Evolutionary conservation across 2,113 vertebrate genomes (phyloP), one percentile per base, ranked within the genome.

Genomic region (Hippocampus comes): DNA sequence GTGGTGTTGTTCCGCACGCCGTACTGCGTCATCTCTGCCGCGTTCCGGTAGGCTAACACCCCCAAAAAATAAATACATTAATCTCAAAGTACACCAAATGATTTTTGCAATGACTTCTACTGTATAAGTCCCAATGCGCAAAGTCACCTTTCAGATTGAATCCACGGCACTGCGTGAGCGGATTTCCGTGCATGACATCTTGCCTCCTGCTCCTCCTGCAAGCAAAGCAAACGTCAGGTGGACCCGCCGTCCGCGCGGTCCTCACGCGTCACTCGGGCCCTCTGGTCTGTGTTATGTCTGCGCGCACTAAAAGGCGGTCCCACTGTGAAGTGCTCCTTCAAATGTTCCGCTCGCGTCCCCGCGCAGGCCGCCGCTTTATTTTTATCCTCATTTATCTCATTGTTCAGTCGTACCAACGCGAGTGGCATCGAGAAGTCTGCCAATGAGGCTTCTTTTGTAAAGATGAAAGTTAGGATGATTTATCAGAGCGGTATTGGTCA

Each of bases 1-100:
- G 97, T 97, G 82, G 95, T 98, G 87, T 98, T 99, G 91, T 99
- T 96, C 92, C 94, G 96, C 0, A 99, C 94, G 73, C 95, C 96
- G 2, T 97, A 99, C 75, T 98, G 97, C 77, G 94, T 92, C 86
- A 94, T 93, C 90, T 99, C 97, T 80, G 91, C 95, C 20, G 97
- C 95, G 0, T 98, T 99, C 91, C 97, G 95, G 84, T 99, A 99
- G 15, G 93, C 97, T 99, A 27, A 10, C 27, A 21, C 60, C 8
- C 42, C 8, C 46, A 17, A 64, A 38, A 41, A 41, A 21, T 42
- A 20, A 64, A n/a, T 3, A 1, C 17, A 18, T 49, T 49, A 21
- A 51, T 14, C 43, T 46, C 43, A 14, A 43, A 9, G 4, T 43
- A 51, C 1, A 1, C 1, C 15, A 51, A 51, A 49, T 5, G 0